Evolutionary conservation across 2,888 invertebrate species (phyloP).

Genomic region (Apodemia duryi): DNA sequence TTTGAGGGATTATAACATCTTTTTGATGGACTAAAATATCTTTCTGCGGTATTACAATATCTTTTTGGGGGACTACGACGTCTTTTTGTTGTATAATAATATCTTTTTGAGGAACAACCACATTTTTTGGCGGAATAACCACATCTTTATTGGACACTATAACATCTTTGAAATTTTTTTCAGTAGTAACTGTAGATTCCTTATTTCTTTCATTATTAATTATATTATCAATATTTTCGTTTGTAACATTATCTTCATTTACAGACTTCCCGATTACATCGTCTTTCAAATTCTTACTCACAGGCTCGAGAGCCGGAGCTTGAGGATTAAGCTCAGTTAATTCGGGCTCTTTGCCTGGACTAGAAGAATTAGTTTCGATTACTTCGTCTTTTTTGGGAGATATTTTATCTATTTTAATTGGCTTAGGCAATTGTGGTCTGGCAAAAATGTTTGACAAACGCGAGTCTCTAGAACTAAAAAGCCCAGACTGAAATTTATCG

Average conservation of each 20-base stretch:
- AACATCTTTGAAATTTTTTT: neutral
- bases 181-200: conserved; percentile 17
- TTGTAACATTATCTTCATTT: neutral
- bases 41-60: neutral
- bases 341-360: conserved; percentile 84
- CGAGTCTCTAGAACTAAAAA: conserved; percentile 42
- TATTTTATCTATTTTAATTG: conserved; percentile 48
- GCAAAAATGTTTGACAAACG: conserved; percentile 51
- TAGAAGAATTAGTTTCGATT: conserved; percentile 77
- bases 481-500: conserved; percentile 36
- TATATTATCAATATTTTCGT: conserved; percentile 4
- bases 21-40: conserved; percentile 6
- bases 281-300: neutral
- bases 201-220: conserved; percentile 11
- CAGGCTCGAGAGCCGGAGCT: neutral
- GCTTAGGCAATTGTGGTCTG: conserved; percentile 61
- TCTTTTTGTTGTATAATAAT: neutral
- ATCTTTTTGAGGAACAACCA: neutral
- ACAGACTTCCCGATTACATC: neutral
- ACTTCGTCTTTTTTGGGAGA: conserved; percentile 58
- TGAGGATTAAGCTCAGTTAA: conserved; percentile 17
- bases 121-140: neutral
- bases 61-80: neutral
- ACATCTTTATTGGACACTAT: conserved; percentile 3
- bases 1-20: neutral